Conservation (phyloP, 2,797 vertebrate species). For the Clamator glandarius region DNA sequence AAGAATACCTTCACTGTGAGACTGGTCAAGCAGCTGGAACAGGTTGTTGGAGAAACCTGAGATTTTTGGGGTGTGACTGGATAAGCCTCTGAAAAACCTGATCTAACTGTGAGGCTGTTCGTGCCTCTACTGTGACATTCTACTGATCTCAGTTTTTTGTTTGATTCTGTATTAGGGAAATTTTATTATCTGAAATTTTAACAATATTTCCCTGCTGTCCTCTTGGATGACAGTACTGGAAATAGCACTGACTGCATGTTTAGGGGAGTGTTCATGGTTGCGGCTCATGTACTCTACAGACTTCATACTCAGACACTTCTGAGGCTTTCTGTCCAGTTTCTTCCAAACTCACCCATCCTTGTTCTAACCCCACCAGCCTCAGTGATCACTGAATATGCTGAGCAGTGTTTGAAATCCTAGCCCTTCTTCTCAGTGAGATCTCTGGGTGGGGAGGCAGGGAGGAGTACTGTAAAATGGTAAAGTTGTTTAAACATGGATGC, state of each 20-base stretch:
- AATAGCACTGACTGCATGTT: background rate
- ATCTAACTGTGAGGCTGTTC: background rate
- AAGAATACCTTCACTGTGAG: background rate
- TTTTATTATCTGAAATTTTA: background rate
- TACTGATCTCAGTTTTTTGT: background rate
- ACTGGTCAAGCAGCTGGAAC: background rate
- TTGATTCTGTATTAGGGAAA: background rate
- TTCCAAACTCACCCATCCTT: background rate
- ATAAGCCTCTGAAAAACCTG: background rate
- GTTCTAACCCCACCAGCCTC: background rate
- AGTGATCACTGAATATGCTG: background rate
- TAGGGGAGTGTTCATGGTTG: background rate
- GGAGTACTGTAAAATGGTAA: background rate
- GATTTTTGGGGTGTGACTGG: accelerated
- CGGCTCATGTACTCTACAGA: background rate
- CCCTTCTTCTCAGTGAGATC: background rate
- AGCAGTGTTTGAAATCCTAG: background rate
- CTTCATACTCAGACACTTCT: background rate
- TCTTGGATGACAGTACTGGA: background rate
- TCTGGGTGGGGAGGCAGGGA: background rate
- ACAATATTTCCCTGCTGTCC: background rate
- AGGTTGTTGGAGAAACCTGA: background rate
- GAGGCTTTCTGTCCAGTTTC: background rate
- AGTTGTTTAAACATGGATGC: background rate
- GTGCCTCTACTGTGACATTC: background rate